Conservation (phyloP, 2,797 vertebrate species). For the Spinibarbus caldwelli region DNA sequence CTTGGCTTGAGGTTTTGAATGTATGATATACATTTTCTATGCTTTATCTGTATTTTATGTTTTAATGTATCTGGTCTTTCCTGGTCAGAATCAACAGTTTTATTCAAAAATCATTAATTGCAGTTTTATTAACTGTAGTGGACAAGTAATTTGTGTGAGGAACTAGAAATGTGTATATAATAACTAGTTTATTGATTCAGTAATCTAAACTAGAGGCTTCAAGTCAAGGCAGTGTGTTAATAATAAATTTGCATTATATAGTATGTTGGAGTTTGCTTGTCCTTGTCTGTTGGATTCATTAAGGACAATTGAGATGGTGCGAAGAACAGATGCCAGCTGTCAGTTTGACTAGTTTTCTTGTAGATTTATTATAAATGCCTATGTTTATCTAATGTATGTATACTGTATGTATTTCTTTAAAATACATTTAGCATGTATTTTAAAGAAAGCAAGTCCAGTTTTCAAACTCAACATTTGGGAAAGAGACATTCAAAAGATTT, state of each 20-base stretch:
- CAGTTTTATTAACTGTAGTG: neutral
- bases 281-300: neutral
- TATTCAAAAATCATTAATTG: neutral
- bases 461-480: neutral
- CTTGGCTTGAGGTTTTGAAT: neutral
- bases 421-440: neutral
- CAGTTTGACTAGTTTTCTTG: neutral
- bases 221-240: neutral
- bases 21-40: neutral
- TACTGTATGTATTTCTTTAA: neutral
- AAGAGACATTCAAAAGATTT: neutral
- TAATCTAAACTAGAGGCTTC: neutral
- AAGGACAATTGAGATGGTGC: neutral
- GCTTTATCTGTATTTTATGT: neutral
- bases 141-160: neutral
- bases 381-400: neutral
- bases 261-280: slow-evolving; percentile 16
- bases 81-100: neutral
- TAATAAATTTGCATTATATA: neutral
- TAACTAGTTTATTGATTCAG: neutral
- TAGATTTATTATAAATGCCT: neutral
- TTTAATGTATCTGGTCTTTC: neutral
- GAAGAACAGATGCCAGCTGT: neutral
- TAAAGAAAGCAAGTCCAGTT: too few species aligned
- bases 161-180: neutral